Percentiles rank a stretch among this genome's conserved stretches.
Evolutionary conservation across 1,140 invertebrate genomes (phyloP).

Genomic region (Cydia splendana): DNA sequence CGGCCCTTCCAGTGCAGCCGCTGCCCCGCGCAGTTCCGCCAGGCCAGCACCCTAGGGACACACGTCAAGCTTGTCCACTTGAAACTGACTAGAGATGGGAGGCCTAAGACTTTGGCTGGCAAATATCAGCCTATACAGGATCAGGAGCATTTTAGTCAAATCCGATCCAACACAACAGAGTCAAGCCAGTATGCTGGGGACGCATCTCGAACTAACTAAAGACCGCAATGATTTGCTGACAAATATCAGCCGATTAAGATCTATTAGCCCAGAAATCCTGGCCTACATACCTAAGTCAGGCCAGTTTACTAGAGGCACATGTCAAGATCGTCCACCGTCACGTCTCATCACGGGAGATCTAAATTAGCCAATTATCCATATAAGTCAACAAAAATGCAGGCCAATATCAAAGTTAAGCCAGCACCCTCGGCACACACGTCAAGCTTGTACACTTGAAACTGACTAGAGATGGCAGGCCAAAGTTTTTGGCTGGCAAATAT

Average conservation of each 20-base stretch:
- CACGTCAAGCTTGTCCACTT: conserved; percentile 61
- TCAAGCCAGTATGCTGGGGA: not conserved
- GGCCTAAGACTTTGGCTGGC: conserved; percentile 45
- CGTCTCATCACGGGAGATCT: too few species aligned
- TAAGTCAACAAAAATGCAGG: too few species aligned
- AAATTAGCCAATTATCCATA: too few species aligned
- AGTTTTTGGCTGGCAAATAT: conserved; percentile 35
- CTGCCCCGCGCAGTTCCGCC: conserved; percentile 80
- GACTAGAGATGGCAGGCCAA: conserved; percentile 57
- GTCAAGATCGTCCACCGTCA: too few species aligned
- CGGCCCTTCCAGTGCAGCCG: conserved; percentile 79
- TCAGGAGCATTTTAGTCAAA: too few species aligned
- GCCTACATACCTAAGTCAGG: too few species aligned
- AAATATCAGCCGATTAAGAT: too few species aligned
- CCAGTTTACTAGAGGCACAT: not conserved
- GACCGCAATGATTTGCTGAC: not conserved
- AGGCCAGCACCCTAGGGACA: conserved; percentile 52
- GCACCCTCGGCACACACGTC: too few species aligned
- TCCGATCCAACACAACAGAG: not conserved
- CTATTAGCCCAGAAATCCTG: too few species aligned
- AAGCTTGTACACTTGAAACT: too few species aligned
- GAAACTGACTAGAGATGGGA: conserved; percentile 56
- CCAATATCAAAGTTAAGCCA: too few species aligned
- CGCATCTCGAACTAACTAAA: not conserved
- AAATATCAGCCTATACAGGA: not conserved